Evolutionary conservation across 2,888 invertebrate species (phyloP), one percentile per base, ranked within the genome.

Genomic region (Oscheius sp.): DNA sequence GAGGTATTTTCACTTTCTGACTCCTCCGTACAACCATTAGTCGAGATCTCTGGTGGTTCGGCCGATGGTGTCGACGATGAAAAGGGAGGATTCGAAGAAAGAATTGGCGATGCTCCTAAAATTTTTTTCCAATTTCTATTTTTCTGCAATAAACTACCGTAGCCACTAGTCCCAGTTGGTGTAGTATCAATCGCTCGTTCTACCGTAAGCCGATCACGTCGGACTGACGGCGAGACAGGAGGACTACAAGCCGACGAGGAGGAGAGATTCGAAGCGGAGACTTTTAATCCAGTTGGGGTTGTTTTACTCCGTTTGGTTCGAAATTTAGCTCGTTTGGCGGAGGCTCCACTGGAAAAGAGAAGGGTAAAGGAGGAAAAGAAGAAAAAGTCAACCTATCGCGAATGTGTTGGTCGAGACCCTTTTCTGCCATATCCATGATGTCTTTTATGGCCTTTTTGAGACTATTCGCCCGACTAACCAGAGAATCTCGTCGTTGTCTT

Each of bases 371-470:
- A 39, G 3, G 25, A 39, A 15, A 12, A 34, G 33, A n/a, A 34
- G 34, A 10, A 58, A 17, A 8, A 15, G 37, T 15, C 1, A 15
- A 65, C 68, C 61, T 68, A 4, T 68, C 68, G 12, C 61, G 50
- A 52, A 74, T 74, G 46, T 80, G 76, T 29, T 76, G 76, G 64
- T 82, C 80, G 25, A 82, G 69, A 0, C 79, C 91, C 86, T 90
- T 90, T 84, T 93, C 93, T 1, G 92, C 91, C 86, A 93, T 92
- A 84, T 93, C 92, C 57, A 93, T 91, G 45, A 93, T 90, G 87
- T 91, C 92, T 73, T 92, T 90, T 71, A 93, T 91, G 25, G 93
- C 93, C 83, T 92, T 91, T 87, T 93, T 93, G 74, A 93, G 89
- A 87, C 93, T 93, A 86, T 93, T 93, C 20, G 93, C 93, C 64